phyloP scores from a whole-genome alignment of 2,113 vertebrate species.

The Nettapus auritus region DNA sequence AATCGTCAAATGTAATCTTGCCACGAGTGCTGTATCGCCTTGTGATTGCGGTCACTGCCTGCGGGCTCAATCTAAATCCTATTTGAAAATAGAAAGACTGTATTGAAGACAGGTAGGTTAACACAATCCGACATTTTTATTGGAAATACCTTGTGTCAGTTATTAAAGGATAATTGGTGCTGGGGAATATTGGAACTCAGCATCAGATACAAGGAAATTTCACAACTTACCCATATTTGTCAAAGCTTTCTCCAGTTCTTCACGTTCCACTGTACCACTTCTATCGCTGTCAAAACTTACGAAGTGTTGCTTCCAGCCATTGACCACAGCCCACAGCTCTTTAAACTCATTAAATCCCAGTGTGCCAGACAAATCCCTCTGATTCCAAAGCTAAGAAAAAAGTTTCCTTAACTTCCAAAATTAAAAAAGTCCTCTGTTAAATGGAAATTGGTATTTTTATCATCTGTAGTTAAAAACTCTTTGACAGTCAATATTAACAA shows the following conservation, averaged over 20 bases:
- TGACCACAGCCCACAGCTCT: constrained; percentile 88
- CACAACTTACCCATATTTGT: constrained; percentile 82
- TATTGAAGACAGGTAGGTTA: background rate
- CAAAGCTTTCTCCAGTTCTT: constrained; percentile 89
- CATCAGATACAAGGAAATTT: background rate
- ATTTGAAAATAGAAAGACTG: background rate
- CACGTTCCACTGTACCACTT: constrained; percentile 89
- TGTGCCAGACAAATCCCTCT: constrained; percentile 85
- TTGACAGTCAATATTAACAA: background rate
- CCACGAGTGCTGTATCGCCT: constrained; percentile 85
- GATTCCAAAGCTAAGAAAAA: constrained; percentile 78
- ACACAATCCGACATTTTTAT: background rate
- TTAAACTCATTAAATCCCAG: constrained; percentile 96
- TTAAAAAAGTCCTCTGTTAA: background rate
- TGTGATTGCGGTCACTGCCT: constrained; percentile 85
- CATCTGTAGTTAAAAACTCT: background rate
- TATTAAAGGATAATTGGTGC: background rate
- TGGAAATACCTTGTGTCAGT: background rate
- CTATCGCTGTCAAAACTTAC: constrained; percentile 84
- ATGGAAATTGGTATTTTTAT: background rate
- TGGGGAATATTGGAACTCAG: background rate
- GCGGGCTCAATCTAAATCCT: constrained; percentile 88
- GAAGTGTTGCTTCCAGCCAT: constrained; percentile 91
- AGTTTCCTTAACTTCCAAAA: background rate
- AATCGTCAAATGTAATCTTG: constrained; percentile 92